Conservation (phyloP, 2,888 invertebrate genomes). For the Clanis bilineata region DNA sequence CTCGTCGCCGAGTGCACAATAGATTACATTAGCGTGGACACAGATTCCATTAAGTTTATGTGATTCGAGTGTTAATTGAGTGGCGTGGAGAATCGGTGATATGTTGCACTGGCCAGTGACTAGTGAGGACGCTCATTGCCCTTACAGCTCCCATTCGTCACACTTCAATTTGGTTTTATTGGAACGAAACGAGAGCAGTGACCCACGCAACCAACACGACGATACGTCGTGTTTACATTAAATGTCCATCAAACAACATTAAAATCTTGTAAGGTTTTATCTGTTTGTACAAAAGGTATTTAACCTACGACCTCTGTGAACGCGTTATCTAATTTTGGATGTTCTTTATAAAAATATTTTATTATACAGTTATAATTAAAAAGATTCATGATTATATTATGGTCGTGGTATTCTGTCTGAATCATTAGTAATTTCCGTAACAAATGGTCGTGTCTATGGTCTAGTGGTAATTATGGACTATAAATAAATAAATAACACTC, state of each 20-base stretch:
- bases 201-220: slow-evolving; percentile 27
- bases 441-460: too few relatives aligned
- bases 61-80: slow-evolving; percentile 65
- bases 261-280: slow-evolving; percentile 6
- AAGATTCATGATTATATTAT: too few relatives aligned
- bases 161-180: slow-evolving; percentile 54
- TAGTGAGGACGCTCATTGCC: slow-evolving; percentile 48
- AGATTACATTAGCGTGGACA: slow-evolving; percentile 44
- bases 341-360: not conserved
- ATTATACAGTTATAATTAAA: too few relatives aligned
- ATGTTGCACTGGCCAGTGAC: slow-evolving; percentile 44
- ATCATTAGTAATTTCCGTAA: too few relatives aligned
- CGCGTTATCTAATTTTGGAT: not conserved
- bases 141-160: slow-evolving; percentile 56
- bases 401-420: too few relatives aligned
- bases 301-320: slow-evolving; percentile 1
- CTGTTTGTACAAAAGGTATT: not conserved
- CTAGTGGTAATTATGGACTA: too few relatives aligned
- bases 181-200: slow-evolving; percentile 50
- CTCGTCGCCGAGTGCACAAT: slow-evolving; percentile 39
- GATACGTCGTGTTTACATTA: slow-evolving; percentile 6
- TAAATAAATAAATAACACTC: too few relatives aligned
- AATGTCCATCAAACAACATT: slow-evolving; percentile 8
- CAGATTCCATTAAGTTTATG: slow-evolving; percentile 50
- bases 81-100: slow-evolving; percentile 69